Percentiles rank a stretch among this genome's conserved stretches.
Conservation (phyloP, 2,797 vertebrate species). For the Potorous gilbertii region DNA sequence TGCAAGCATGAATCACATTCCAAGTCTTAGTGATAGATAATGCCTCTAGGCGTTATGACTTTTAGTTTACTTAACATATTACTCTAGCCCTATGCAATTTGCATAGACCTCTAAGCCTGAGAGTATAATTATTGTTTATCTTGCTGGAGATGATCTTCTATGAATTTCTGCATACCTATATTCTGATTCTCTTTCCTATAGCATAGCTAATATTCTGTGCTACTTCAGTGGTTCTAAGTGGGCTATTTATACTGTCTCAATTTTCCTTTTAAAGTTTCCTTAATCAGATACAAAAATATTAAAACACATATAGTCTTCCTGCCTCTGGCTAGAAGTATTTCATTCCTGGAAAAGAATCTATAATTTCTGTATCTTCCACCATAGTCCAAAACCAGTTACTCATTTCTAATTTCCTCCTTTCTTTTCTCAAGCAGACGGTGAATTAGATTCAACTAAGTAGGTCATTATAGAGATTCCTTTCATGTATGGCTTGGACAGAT, state of each 20-base stretch:
- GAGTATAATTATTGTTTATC: neutral
- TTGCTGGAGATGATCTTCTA: neutral
- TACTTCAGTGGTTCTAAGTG: neutral
- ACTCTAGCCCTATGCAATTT: neutral
- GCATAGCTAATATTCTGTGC: neutral
- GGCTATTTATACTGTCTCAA: neutral
- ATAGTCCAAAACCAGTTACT: neutral
- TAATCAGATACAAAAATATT: neutral
- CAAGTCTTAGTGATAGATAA: neutral
- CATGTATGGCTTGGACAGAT: neutral
- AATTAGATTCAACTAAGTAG: neutral
- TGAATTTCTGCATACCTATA: neutral
- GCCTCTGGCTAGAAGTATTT: too few species aligned
- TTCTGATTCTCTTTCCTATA: neutral
- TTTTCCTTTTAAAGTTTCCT: neutral
- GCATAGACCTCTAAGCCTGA: neutral
- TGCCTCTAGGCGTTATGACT: neutral
- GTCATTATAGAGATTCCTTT: neutral
- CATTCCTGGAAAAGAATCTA: neutral
- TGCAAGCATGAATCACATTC: neutral
- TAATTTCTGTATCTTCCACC: neutral
- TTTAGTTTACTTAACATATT: neutral
- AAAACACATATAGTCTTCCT: neutral
- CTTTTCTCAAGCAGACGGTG: neutral
- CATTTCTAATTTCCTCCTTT: neutral